phyloP scores from a whole-genome alignment of 2,888 invertebrate genomes.

The Alitta virens region DNA sequence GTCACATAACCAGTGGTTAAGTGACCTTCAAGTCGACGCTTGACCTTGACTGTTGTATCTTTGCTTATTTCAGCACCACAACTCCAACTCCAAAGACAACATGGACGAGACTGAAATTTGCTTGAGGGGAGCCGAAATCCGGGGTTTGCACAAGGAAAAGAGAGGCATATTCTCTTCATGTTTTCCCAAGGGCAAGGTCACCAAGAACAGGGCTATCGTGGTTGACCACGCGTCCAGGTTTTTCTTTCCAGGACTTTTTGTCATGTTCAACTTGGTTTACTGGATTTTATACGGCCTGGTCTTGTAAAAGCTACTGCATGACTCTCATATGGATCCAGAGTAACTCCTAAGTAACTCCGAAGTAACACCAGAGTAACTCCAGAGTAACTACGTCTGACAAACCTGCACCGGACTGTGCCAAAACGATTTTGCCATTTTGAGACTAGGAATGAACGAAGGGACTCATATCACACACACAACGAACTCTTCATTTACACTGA shows the following conservation, averaged over 20 bases:
- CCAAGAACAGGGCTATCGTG: slow-evolving; percentile 5
- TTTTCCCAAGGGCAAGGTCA: not conserved
- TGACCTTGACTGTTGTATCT: not conserved
- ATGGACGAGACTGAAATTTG: not conserved
- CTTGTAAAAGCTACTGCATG: not conserved
- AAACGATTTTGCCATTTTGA: too few relatives aligned
- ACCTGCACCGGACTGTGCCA: too few relatives aligned
- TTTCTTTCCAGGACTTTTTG: slow-evolving; percentile 21
- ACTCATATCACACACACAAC: too few relatives aligned
- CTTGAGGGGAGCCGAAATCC: too few relatives aligned
- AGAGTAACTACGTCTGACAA: too few relatives aligned
- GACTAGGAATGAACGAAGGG: too few relatives aligned
- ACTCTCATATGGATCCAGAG: too few relatives aligned
- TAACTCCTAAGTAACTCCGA: too few relatives aligned
- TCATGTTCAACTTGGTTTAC: slow-evolving; percentile 24
- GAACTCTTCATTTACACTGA: too few relatives aligned
- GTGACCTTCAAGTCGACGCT: not conserved
- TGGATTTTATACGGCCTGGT: slow-evolving; percentile 22
- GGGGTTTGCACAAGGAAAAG: not conserved
- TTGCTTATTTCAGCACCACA: not conserved
- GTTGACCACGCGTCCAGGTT: slow-evolving; percentile 23
- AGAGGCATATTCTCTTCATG: not conserved
- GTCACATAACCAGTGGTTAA: too few relatives aligned
- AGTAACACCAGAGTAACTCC: too few relatives aligned
- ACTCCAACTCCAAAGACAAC: not conserved